Evolutionary conservation across 2,797 vertebrate genomes (phyloP).

Genomic region (Sarcoramphus papa): DNA sequence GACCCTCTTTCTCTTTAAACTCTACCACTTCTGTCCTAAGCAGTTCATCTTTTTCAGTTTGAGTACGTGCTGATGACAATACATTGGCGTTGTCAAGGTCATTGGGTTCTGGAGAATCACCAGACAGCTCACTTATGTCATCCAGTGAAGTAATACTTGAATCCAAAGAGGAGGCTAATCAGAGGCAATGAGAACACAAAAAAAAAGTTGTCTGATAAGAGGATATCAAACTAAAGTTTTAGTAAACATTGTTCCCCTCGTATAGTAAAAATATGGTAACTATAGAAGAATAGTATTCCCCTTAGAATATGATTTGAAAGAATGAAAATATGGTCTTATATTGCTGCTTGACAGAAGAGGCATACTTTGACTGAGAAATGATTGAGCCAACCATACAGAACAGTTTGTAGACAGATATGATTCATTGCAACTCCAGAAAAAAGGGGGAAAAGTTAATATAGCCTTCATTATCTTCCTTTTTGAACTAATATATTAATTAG

Average conservation of each 20-base stretch:
- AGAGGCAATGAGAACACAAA: not conserved
- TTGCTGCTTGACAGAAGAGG: not conserved
- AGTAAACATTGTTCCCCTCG: constrained; percentile 17
- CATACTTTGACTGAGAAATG: not conserved
- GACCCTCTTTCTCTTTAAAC: constrained; percentile 13
- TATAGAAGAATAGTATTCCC: not conserved
- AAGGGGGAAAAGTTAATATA: not conserved
- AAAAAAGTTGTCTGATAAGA: not conserved
- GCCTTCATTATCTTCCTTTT: not conserved
- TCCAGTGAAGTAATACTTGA: constrained; percentile 53
- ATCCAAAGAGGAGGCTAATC: constrained; percentile 3
- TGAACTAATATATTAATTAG: not conserved
- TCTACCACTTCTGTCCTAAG: constrained; percentile 46
- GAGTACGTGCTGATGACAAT: constrained; percentile 28
- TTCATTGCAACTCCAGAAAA: not conserved
- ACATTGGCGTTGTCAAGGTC: constrained; percentile 37
- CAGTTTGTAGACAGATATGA: not conserved
- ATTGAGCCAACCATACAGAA: not conserved
- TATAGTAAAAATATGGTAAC: not conserved
- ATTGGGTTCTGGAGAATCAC: constrained; percentile 81
- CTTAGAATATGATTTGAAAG: not conserved
- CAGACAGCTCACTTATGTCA: constrained; percentile 82
- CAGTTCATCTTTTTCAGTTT: constrained; percentile 63
- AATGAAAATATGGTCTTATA: not conserved
- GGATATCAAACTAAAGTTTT: not conserved